Evolutionary conservation across 1,140 invertebrate genomes (phyloP), one percentile per base, ranked within the genome.

Genomic region (Galendromus occidentalis): DNA sequence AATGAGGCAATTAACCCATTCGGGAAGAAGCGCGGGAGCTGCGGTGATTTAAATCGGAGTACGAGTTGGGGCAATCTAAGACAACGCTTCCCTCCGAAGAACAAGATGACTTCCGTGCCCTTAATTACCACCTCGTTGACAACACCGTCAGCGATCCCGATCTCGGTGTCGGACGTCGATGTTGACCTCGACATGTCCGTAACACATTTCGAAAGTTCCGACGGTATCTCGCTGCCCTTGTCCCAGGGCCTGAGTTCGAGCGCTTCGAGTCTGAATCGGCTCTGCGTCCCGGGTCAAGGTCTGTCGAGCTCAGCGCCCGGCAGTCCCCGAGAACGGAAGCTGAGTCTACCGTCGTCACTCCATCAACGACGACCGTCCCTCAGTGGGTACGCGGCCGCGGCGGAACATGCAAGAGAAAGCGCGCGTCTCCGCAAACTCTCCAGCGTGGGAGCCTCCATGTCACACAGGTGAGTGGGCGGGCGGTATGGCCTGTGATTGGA

Each of bases 371-470:
- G 51, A 59, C 51, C 51, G 25, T 59, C 51, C 25, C 51, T 59
- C 17, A 59, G 51, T 33, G 51, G 51, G 17, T 59, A 59, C 25
- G 51, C 51, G 33, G 51, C 51, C 25, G 51, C 51, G 1, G 51
- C 51, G 20, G 51, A 59, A 59, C 51, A 59, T 9, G 51, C 51
- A 25, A 25, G 51, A 2, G 51, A 59, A 22, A 59, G 51, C 22
- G 51, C 51, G 22, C 51, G 51, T 14, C 51, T 59, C 14, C 51
- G 51, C 17, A 59, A 59, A 33, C 51, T 59, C 25, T 59, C 51
- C 12, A 59, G 51, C 51, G 51, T 59, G 14, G 51, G 51, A 33
- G 51, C 51, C 33, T 59, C 51, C 25, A 59, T 59, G 51, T 59
- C 51, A 22, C 51, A 59, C 51, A 14, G 51, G 51, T 59, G 22